Evolutionary conservation across 2,113 vertebrate species (phyloP), one percentile per base, ranked within the genome.

Genomic region (Stercorarius parasiticus): DNA sequence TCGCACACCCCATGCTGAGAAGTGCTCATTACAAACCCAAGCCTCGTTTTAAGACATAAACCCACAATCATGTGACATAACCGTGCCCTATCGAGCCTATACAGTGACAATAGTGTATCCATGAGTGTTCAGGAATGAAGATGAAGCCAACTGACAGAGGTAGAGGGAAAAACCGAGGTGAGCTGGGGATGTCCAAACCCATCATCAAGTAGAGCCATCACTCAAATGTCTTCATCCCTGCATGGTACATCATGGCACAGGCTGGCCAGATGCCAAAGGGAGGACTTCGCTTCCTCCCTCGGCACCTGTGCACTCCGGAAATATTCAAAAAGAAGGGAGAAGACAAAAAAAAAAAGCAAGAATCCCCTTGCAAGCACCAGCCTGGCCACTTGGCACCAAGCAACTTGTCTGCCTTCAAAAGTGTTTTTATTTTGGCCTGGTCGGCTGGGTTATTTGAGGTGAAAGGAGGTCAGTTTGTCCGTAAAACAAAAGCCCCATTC

Each of bases 391-490:
- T 96, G 95, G 95, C 94, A 94, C 47, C 27, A 81, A 78, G 59
- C 12, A 1, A 87, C 64, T 77, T 65, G 50, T 93, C 82, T 91
- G 91, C 91, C 94, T 88, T 96, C 94, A 96, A 74, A 95, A 95
- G 67, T 97, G 89, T 82, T 97, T 94, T 96, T 94, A 96, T 95
- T 96, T 95, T 96, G 93, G 95, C 94, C 82, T 91, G 87, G 64
- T 55, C 6, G 4, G 86, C 43, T 69, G 94, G 93, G 93, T 97
- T 96, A 96, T 95, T 97, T 76, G 89, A 97, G 97, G 96, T 96
- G 93, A 97, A 96, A 91, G 62, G 94, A 97, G 94, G 93, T 95
- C 87, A 70, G 59, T 94, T 95, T 88, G 89, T 94, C 84, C 5
- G 2, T 90, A 92, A 96, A 95, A 97, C 95, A 97, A 97, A 97